These are phyloP conservation scores for Xylocampa areola DNA, from an alignment of 2,888 invertebrate species.

Conservation along the genomic window DNA sequence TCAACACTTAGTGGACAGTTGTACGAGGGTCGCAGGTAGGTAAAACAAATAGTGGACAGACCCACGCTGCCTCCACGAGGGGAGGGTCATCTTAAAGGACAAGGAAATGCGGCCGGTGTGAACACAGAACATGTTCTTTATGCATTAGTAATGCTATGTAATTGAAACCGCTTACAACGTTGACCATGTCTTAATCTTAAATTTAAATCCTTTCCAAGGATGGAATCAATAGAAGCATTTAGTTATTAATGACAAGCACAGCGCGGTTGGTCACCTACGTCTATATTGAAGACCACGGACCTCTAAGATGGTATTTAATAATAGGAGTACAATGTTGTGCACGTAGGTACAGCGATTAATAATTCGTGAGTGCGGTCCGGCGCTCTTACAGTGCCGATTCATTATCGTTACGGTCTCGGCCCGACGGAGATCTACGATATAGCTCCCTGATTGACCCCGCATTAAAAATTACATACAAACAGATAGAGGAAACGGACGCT, in stretches of 20 bases:
- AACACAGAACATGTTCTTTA: conserved; percentile 82
- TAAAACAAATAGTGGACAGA: conserved; percentile 86
- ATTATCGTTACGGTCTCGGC: conserved; percentile 87
- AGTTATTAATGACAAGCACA: conserved; percentile 40
- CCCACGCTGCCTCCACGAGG: conserved; percentile 74
- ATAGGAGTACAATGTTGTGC: conserved; percentile 65
- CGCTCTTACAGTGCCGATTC: conserved; percentile 85
- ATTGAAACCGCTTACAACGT: conserved; percentile 83
- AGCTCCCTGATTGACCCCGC: conserved; percentile 89
- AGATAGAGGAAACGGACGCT: conserved; percentile 79
- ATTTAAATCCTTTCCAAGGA: conserved; percentile 67
- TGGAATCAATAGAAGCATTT: conserved; percentile 28
- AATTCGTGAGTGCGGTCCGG: conserved; percentile 90
- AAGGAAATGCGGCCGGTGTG: conserved; percentile 79
- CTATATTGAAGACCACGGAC: conserved; percentile 53
- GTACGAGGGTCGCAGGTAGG: conserved; percentile 84
- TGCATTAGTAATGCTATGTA: conserved; percentile 86
- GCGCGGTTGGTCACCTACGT: conserved; percentile 2
- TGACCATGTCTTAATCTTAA: conserved; percentile 76
- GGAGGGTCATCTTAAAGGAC: conserved; percentile 85
- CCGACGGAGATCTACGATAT: conserved; percentile 88
- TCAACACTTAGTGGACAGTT: conserved; percentile 88
- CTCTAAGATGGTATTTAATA: conserved; percentile 68
- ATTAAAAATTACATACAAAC: conserved; percentile 90
- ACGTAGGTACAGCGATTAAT: conserved; percentile 84